Evolutionary conservation across 1,140 invertebrate species (phyloP), one percentile per base, ranked within the genome.

Genomic region (Drosophila orena): DNA sequence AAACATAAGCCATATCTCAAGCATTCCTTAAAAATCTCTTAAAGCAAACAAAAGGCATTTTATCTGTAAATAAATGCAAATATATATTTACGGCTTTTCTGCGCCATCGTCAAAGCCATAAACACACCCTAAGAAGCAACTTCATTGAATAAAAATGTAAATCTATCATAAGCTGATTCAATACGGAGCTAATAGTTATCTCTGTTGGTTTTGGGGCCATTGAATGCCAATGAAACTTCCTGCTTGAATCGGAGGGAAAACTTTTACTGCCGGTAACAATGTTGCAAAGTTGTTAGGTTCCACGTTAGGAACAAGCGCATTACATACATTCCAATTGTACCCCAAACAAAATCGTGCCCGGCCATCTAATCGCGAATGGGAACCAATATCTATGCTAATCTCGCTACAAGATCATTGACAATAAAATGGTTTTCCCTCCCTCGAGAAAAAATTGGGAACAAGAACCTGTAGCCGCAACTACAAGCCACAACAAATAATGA

Each of bases 321-420:
- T 58, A 62, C 57, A 60, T 24, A 75, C 83, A 81, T 79, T 83
- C 84, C 84, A 77, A 76, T 66, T 76, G 71, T 59, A 64, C 57
- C 49, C 43, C 43, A 30, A 30, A 54, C 61, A 81, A 79, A 88
- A 88, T 88, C 83, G 83, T 88, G 83, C 79, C 38, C 55, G 60
- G 71, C 65, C 79, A 88, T 88, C 83, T 88, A 89, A 88, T 88
- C 83, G 81, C 79, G 75, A 89, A 83, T 79, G 69, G 79, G 81
- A 79, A 83, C 88, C 83, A 88, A 79, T 89, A 88, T 88, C 83
- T 88, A 88, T 88, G 83, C 83, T 88, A 88, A 88, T 88, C 83
- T 88, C 20, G 71, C 11, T 83, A 88, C 83, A 88, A 88, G 83
- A 88, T 88, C 83, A 89, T 89, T 88, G 84, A 84, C 84, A 88